Percentiles rank a stretch among this genome's conserved stretches.
These are phyloP conservation scores for Brachymystax lenok DNA, from an alignment of 2,797 vertebrate species.

Conservation along the genomic window DNA sequence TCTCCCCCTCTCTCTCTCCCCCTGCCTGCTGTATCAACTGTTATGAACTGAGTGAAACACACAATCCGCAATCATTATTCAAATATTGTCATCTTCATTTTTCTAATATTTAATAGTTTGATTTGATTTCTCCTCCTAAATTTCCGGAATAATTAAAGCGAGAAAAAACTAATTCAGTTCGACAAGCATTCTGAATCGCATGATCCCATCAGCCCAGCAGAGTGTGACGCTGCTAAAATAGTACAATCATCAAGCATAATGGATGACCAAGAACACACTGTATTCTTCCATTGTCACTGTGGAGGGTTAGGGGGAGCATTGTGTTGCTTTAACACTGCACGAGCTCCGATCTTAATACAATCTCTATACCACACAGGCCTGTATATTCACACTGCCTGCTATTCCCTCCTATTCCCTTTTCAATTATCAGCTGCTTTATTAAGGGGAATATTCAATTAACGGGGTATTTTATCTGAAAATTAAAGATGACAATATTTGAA, in stretches of 20 bases:
- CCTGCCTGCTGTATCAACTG: conserved; percentile 46
- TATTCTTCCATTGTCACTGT: neutral
- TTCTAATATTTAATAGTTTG: neutral
- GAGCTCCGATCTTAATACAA: neutral
- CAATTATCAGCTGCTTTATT: neutral
- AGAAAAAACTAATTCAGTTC: neutral
- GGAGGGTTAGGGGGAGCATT: neutral
- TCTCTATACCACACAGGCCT: neutral
- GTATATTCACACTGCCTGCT: neutral
- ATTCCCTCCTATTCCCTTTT: neutral
- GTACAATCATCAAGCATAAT: neutral
- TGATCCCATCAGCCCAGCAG: neutral
- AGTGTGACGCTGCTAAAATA: neutral
- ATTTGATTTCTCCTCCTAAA: neutral
- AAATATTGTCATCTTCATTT: conserved; percentile 58
- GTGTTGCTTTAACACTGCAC: neutral
- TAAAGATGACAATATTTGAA: neutral
- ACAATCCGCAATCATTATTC: conserved; percentile 48
- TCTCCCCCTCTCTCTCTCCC: conserved; percentile 47
- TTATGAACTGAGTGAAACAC: neutral
- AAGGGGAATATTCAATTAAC: neutral
- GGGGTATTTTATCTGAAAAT: neutral
- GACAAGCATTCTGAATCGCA: neutral
- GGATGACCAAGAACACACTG: neutral
- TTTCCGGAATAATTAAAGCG: neutral